Base-by-base conservation (phyloP, 2,797 vertebrate genomes). In the Tenualosa thibaudeaui region DNA sequence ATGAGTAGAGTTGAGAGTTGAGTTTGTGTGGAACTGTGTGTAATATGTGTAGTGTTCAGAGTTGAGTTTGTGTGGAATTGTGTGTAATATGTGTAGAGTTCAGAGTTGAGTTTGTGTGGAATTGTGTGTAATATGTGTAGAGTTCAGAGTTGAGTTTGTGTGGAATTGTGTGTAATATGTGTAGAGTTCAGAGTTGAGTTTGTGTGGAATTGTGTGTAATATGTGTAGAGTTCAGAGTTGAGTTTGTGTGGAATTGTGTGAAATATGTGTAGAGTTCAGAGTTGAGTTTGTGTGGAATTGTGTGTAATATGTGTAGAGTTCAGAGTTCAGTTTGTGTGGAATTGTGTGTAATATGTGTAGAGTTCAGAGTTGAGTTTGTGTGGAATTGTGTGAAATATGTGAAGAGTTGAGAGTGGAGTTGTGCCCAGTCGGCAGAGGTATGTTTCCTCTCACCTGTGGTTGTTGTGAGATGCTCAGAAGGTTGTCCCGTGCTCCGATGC, bases 401-500 rank as follows among this genome's bases (percentile, higher is more conserved):
- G 87, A 84, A 82, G 84, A 88, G 58, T 49, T 82, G 83, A 24
- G n/a, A 26, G 1, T 9, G 10, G 60, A 9, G 60, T 62, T 58
- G 54, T 58, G 54, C 19, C 19, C 17, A 58, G 54, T 22, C 19
- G 19, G 0, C 17, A 22, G 54, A 22, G 54, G 43, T 54, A n/a
- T 37, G 81, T 82, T 51, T 56, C 6, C 17, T 56, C 17, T 22
- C 19, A 19, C 54, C 54, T 62, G 97, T 93, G 97, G 96, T 96
- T 98, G 97, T 95, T 97, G 97, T 93, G 97, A 97, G 95, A 97
- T 96, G 96, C 97, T 97, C 96, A 98, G 96, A 98, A 98, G 98
- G 97, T 98, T 98, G 97, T 97, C 97, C 97, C 97, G 97, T 97
- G 97, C 96, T 98, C 97, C 97, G 97, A 98, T 97, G 97, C 97